These are phyloP conservation scores for Cyphomyrus plagiostoma DNA, from an alignment of 2,113 vertebrate genomes.

Conservation along the genomic window DNA sequence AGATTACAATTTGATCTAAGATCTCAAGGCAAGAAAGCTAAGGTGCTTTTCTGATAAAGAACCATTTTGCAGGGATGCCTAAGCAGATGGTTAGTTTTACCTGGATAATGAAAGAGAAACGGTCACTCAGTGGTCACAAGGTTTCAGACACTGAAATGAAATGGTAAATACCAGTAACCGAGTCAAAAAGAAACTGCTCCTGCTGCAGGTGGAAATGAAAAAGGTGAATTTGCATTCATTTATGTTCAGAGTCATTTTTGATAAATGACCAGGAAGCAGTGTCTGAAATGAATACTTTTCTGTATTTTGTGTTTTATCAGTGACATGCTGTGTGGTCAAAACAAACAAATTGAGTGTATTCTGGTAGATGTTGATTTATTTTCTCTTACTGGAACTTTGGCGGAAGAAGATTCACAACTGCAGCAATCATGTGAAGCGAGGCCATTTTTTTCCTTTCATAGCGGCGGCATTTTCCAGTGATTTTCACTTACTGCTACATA, in stretches of 20 bases:
- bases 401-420: constrained; percentile 22
- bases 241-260: constrained; percentile 29
- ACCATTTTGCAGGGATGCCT: not conserved
- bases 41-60: not conserved
- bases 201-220: constrained; percentile 15
- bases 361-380: constrained; percentile 54
- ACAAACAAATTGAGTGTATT: constrained; percentile 40
- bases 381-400: constrained; percentile 26
- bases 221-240: constrained; percentile 12
- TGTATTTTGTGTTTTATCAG: constrained; percentile 46
- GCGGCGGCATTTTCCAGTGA: constrained; percentile 12
- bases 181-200: constrained; percentile 26
- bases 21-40: not conserved
- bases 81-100: not conserved
- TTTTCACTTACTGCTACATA: constrained; percentile 36
- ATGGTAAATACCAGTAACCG: constrained; percentile 5
- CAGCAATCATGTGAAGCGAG: constrained; percentile 4
- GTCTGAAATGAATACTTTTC: constrained; percentile 51
- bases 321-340: constrained; percentile 40
- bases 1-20: not conserved
- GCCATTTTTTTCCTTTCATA: not conserved
- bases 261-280: constrained; percentile 43
- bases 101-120: not conserved
- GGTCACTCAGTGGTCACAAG: not conserved
- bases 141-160: not conserved